These are phyloP conservation scores for Erebia palarica DNA, from an alignment of 2,888 invertebrate genomes.

Conservation along the genomic window DNA sequence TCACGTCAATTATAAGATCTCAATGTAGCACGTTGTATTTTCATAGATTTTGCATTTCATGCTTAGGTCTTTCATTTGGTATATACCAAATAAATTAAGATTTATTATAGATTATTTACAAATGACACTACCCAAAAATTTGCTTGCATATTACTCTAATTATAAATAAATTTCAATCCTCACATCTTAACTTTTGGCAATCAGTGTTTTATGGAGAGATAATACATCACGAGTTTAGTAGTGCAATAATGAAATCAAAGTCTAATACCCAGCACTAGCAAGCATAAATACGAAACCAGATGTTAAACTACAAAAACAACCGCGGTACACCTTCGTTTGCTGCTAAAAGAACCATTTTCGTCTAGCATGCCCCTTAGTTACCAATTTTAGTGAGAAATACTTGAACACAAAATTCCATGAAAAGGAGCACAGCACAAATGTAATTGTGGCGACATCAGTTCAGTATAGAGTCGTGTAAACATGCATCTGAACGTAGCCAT, in stretches of 20 bases:
- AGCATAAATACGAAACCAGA: neutral
- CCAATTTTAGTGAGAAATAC: neutral
- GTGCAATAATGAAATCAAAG: neutral
- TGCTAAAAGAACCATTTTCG: neutral
- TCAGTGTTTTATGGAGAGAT: neutral
- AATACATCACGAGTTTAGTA: neutral
- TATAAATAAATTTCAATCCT: neutral
- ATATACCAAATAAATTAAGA: too few species aligned
- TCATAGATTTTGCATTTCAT: too few species aligned
- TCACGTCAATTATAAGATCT: too few species aligned
- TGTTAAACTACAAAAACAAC: neutral
- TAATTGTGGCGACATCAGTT: neutral
- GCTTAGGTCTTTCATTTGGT: too few species aligned
- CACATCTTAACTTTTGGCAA: neutral
- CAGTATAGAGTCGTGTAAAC: neutral
- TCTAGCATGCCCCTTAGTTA: neutral
- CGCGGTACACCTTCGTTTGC: neutral
- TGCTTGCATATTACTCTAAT: neutral
- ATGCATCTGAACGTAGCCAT: conserved; percentile 1
- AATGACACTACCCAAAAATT: neutral
- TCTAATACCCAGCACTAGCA: neutral
- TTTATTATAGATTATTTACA: neutral
- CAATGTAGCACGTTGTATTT: too few species aligned
- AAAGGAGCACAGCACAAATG: neutral
- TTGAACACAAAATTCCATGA: neutral